Evolutionary conservation across 1,140 invertebrate genomes (phyloP), one percentile per base, ranked within the genome.

Genomic region (Macrobrachium rosenbergii): DNA sequence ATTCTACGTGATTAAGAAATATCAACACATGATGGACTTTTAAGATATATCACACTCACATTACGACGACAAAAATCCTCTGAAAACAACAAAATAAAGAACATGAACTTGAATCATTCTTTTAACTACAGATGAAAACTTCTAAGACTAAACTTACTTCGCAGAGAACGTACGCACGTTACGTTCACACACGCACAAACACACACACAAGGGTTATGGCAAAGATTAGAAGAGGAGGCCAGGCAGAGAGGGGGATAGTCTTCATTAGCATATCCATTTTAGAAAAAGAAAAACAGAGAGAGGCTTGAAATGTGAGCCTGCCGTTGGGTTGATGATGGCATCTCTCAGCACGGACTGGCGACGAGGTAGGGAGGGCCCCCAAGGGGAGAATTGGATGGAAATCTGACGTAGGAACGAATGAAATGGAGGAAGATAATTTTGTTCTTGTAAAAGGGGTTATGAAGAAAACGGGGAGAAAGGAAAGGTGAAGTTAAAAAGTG

Each of bases 251-350:
- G 8, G 59, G 59, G 28, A 77, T 58, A 58, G 28, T 19, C 6
- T 64, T 82, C 80, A 82, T 82, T 67, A 82, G 80, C 62, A 82
- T 69, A 82, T 69, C 45, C 80, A 82, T 82, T 82, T 72, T 67
- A 69, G 16, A 21, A 82, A 69, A 82, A 72, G 37, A 69, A 82
- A 82, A 69, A 82, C 62, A 81, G 19, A 64, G 60, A 81, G 58
- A 81, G 23, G 37, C 58, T 52, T 52, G 64, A 82, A 82, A 82
- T 43, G 37, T 69, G 63, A 64, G 62, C 21, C 64, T 28, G 45
- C 52, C 52, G 52, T 52, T 52, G 79, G 23, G 79, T 28, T 16
- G 77, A 78, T 23, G 58, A 23, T 23, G 76, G 21, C 21, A 58
- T 43, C 45, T 23, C 43, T 78, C 43, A 23, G 45, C 43, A 78